A percentile compares a stretch with the other conserved stretches of the same genome.
These are phyloP conservation scores for Hirundo rustica DNA, from an alignment of 2,797 vertebrate genomes.

Conservation along the genomic window DNA sequence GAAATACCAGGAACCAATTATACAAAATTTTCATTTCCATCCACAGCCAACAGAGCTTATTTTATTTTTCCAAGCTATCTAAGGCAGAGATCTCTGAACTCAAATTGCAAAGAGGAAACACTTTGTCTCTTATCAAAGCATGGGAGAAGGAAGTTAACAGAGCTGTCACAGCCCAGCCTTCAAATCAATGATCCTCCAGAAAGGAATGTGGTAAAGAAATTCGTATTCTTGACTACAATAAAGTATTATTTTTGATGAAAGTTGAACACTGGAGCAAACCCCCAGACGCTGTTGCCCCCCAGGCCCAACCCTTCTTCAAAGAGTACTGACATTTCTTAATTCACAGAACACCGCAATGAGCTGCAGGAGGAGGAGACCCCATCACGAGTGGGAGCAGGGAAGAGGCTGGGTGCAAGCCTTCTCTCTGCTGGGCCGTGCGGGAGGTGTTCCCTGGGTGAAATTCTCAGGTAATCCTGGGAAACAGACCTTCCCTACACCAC, in stretches of 20 bases:
- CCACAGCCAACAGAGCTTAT: background rate
- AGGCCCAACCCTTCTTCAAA: background rate
- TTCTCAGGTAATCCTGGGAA: background rate
- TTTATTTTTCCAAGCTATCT: constrained; percentile 2
- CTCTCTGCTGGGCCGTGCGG: background rate
- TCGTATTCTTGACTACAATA: background rate
- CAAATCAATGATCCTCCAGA: background rate
- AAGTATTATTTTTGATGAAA: background rate
- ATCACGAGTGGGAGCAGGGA: background rate
- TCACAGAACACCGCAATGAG: background rate
- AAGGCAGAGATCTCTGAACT: constrained; percentile 10
- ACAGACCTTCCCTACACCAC: background rate
- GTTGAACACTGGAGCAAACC: background rate
- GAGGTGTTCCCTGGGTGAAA: background rate
- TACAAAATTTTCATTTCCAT: background rate
- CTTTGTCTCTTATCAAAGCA: background rate
- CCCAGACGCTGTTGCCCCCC: background rate
- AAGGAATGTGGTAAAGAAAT: background rate
- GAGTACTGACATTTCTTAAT: background rate
- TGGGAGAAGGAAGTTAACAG: background rate
- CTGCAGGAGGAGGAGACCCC: background rate
- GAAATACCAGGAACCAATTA: constrained; percentile 40
- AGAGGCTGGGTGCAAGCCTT: background rate
- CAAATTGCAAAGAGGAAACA: background rate
- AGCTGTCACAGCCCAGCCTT: background rate